A percentile compares a stretch with the other conserved stretches of the same genome.
phyloP scores from a whole-genome alignment of 2,797 vertebrate genomes.

The Sternotherus odoratus region DNA sequence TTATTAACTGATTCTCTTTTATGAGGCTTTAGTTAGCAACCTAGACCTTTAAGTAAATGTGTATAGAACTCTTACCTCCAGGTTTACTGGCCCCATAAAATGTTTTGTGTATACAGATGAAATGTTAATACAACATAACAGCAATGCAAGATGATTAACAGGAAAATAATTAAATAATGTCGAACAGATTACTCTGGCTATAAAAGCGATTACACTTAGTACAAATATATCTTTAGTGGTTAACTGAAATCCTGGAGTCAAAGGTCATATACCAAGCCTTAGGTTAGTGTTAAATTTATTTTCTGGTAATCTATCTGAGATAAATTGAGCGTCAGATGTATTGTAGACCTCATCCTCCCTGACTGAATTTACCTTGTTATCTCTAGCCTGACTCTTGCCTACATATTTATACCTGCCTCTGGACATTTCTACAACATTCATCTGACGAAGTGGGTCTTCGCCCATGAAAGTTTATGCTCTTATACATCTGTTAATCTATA shows the following conservation, averaged over 20 bases:
- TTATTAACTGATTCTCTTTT: slow-evolving; percentile 1
- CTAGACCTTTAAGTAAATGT: not conserved
- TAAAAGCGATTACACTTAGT: slow-evolving; percentile 20
- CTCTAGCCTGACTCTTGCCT: too few relatives aligned
- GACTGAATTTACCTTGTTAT: too few relatives aligned
- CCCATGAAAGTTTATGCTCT: too few relatives aligned
- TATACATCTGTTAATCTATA: too few relatives aligned
- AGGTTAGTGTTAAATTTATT: not conserved
- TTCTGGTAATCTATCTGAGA: not conserved
- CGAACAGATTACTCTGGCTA: not conserved
- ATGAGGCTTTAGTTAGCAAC: slow-evolving; percentile 7
- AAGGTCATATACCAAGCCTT: not conserved
- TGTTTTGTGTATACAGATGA: not conserved
- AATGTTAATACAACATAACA: not conserved
- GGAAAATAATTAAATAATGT: slow-evolving; percentile 13
- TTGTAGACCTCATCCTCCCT: not conserved
- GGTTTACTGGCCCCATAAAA: not conserved
- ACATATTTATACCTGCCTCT: too few relatives aligned
- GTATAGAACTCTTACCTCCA: not conserved
- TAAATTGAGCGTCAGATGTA: not conserved
- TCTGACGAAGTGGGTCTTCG: too few relatives aligned
- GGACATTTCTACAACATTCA: too few relatives aligned
- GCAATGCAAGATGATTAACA: not conserved
- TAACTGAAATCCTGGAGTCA: not conserved
- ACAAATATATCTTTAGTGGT: slow-evolving; percentile 23